Evolutionary conservation across 1,140 invertebrate genomes (phyloP).

Genomic region (Anoplolepis gracilipes): DNA sequence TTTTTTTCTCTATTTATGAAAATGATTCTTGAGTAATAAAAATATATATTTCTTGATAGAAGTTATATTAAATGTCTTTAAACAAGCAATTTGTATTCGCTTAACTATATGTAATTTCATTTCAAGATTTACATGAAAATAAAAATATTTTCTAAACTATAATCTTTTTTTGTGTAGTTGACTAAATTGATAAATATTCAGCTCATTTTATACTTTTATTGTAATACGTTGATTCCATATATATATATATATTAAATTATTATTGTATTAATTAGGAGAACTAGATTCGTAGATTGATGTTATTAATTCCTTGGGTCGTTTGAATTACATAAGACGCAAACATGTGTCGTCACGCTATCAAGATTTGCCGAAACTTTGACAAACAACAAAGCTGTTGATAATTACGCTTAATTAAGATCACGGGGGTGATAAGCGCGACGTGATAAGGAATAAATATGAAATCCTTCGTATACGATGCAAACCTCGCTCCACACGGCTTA

Average conservation of each 20-base stretch:
- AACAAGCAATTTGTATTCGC: too few species aligned
- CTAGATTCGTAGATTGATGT: not conserved
- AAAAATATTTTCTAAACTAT: too few species aligned
- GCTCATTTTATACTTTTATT: not conserved
- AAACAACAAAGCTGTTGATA: conserved; percentile 48
- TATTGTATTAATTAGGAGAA: conserved; percentile 22
- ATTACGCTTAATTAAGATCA: conserved; percentile 57
- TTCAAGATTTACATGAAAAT: too few species aligned
- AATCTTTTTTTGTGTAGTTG: too few species aligned
- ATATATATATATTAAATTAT: not conserved
- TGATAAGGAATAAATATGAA: conserved; percentile 59
- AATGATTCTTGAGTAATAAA: too few species aligned
- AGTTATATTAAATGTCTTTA: too few species aligned
- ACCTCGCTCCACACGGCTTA: conserved; percentile 26
- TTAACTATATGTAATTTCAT: too few species aligned
- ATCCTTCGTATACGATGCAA: conserved; percentile 30
- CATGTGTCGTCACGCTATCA: conserved; percentile 34
- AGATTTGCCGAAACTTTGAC: conserved; percentile 47
- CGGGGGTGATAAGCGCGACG: conserved; percentile 21
- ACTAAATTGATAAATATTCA: conserved; percentile 1
- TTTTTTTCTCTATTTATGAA: too few species aligned
- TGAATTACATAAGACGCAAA: conserved; percentile 23
- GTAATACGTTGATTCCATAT: not conserved
- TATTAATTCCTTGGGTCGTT: conserved; percentile 17
- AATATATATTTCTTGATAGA: too few species aligned